A percentile compares a stretch with the other conserved stretches of the same genome.
These are phyloP conservation scores for Anastrepha ludens DNA, from an alignment of 1,140 invertebrate genomes.

Conservation along the genomic window DNA sequence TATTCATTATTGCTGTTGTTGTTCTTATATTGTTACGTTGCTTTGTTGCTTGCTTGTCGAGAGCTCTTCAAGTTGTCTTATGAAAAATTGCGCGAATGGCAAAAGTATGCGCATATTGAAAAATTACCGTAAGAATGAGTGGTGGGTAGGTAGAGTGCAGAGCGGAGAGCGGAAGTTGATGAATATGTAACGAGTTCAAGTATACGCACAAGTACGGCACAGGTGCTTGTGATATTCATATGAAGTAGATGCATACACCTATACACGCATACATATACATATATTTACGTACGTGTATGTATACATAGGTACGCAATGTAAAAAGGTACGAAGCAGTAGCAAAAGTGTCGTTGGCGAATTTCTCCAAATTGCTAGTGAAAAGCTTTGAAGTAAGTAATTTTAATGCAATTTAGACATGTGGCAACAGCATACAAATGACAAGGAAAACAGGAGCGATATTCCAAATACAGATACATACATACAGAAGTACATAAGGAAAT, in stretches of 20 bases:
- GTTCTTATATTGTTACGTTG: constrained; percentile 15
- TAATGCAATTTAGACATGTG: constrained; percentile 18
- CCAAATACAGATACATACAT: too few species aligned
- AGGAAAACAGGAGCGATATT: too few species aligned
- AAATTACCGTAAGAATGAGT: constrained; percentile 35
- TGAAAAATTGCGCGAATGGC: constrained; percentile 42
- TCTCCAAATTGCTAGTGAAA: background rate
- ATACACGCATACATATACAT: too few species aligned
- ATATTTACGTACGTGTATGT: background rate
- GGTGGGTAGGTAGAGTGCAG: background rate
- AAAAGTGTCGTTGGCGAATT: background rate
- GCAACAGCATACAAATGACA: background rate
- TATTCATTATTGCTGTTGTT: constrained; percentile 30
- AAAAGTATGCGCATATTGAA: constrained; percentile 44
- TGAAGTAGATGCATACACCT: background rate
- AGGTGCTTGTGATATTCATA: constrained; percentile 10
- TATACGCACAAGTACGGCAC: background rate
- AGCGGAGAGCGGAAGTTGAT: background rate
- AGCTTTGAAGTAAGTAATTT: background rate
- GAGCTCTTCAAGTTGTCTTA: constrained; percentile 33
- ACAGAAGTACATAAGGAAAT: too few species aligned
- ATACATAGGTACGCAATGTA: background rate
- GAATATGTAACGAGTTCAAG: background rate
- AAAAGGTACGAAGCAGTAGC: too few species aligned
- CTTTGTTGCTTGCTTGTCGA: background rate